Evolutionary conservation across 2,888 invertebrate species (phyloP), one percentile per base, ranked within the genome.

Genomic region (Noctua pronuba): DNA sequence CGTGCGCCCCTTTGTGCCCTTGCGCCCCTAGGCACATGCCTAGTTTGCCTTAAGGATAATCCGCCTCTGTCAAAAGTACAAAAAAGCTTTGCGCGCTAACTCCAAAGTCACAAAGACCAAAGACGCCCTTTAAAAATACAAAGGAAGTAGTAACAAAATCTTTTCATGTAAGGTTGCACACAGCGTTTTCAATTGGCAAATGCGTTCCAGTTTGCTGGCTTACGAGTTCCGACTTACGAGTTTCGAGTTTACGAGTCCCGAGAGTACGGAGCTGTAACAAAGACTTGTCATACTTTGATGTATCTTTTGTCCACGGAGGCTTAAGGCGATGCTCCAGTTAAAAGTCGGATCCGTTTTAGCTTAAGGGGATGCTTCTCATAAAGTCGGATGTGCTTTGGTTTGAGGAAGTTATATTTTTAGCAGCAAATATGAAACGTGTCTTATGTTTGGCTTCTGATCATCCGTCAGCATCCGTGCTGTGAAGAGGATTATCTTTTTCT

Each of bases 161-260:
- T 66, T 64, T 71, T 65, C 44, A 35, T 35, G 44, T 64, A 58
- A 78, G 62, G 18, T 41, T 79, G 60, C 49, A 62, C 52, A 74
- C 31, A 66, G 78, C 85, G 55, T 85, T 88, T 90, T 86, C 88
- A 88, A 88, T 90, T 77, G 83, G 72, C 79, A 88, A 87, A 90
- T 88, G 90, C 80, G 89, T 87, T 87, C 89, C 86, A 89, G 83
- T 90, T 89, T 85, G 73, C 75, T 73, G 68, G 67, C 70, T 81
- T 79, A 80, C 74, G 67, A 65, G 77, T 73, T 73, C 38, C 18
- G 55, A 73, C 73, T 77, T 71, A 66, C 68, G 73, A 74, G 55
- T 55, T 76, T 66, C 49, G 49, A 78, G 31, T 70, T 79, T 85
- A 83, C 79, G 77, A 80, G 68, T 64, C 75, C 66, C 71, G 52